Evolutionary conservation across 53 echinoderm and acorn worm genomes (phyloP).

Genomic region (Mesocentrotus franciscanus): DNA sequence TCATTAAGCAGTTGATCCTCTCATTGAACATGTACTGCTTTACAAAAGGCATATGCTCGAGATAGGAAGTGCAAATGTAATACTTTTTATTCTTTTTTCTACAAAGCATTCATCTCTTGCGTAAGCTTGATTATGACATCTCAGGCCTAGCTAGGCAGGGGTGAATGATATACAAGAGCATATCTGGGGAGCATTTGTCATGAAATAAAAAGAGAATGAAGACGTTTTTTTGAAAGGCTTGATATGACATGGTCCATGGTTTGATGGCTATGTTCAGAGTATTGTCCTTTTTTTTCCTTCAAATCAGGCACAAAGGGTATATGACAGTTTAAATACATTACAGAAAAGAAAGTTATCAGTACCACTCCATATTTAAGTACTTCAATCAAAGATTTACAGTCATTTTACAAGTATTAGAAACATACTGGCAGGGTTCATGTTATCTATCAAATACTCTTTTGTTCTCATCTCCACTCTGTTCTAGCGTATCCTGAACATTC

Average conservation of each 20-base stretch:
- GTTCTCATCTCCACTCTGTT: neutral
- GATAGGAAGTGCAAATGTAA: conserved; percentile 47
- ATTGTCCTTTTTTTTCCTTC: conserved; percentile 29
- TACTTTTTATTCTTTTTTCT: neutral
- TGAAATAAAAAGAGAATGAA: conserved; percentile 35
- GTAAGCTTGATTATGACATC: neutral
- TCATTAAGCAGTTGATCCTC: neutral
- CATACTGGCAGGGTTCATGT: conserved; percentile 20
- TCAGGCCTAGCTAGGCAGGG: neutral
- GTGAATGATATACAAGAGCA: neutral
- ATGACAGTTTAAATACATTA: conserved; percentile 32
- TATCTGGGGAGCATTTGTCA: neutral
- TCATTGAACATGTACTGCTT: conserved; percentile 12
- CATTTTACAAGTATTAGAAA: conserved; percentile 21
- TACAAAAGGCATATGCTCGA: conserved; percentile 22
- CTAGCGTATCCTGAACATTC: neutral
- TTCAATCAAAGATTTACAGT: conserved; percentile 40
- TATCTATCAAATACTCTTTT: neutral
- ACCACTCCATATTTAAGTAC: conserved; percentile 63
- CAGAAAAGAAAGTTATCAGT: conserved; percentile 21
- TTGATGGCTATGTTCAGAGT: conserved; percentile 13
- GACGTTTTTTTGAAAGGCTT: conserved; percentile 38
- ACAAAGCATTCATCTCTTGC: neutral
- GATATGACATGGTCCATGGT: conserved; percentile 35
- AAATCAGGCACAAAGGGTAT: conserved; percentile 56